Conservation (phyloP, 2,888 invertebrate species). For the Seira ritae region DNA sequence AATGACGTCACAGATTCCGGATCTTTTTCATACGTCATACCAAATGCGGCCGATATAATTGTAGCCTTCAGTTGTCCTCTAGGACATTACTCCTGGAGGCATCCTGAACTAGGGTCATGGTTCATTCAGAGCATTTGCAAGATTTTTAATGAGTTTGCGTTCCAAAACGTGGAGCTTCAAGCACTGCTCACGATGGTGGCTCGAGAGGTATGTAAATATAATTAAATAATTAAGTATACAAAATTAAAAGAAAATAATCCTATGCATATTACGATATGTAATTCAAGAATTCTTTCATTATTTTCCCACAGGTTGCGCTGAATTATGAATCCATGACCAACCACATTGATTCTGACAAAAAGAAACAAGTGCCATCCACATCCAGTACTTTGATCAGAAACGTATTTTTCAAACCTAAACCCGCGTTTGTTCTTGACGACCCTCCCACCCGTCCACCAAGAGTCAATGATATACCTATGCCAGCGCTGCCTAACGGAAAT, state of each 20-base stretch:
- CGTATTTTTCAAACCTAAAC: slow-evolving; percentile 62
- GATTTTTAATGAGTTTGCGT: slow-evolving; percentile 85
- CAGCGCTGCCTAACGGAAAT: too few relatives aligned
- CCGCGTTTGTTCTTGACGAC: too few relatives aligned
- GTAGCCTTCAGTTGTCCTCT: slow-evolving; percentile 71
- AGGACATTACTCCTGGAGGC: slow-evolving; percentile 95
- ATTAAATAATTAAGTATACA: not conserved
- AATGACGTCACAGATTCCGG: slow-evolving; percentile 69
- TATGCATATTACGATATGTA: too few relatives aligned
- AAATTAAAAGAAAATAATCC: too few relatives aligned
- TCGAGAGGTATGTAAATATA: slow-evolving; percentile 63
- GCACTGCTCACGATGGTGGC: slow-evolving; percentile 89
- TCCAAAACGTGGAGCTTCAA: slow-evolving; percentile 84
- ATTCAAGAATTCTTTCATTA: not conserved
- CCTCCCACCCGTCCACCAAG: too few relatives aligned
- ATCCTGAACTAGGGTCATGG: slow-evolving; percentile 93
- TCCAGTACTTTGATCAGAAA: slow-evolving; percentile 70
- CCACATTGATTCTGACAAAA: slow-evolving; percentile 62
- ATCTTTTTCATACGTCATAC: slow-evolving; percentile 71
- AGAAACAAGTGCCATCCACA: slow-evolving; percentile 71
- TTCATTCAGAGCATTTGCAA: slow-evolving; percentile 94
- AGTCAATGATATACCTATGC: not conserved
- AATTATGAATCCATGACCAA: slow-evolving; percentile 66
- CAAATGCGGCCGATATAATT: slow-evolving; percentile 72
- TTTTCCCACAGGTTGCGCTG: slow-evolving; percentile 71